Conservation (phyloP, 2,797 vertebrate genomes). For the Paramormyrops hopkinsi region DNA sequence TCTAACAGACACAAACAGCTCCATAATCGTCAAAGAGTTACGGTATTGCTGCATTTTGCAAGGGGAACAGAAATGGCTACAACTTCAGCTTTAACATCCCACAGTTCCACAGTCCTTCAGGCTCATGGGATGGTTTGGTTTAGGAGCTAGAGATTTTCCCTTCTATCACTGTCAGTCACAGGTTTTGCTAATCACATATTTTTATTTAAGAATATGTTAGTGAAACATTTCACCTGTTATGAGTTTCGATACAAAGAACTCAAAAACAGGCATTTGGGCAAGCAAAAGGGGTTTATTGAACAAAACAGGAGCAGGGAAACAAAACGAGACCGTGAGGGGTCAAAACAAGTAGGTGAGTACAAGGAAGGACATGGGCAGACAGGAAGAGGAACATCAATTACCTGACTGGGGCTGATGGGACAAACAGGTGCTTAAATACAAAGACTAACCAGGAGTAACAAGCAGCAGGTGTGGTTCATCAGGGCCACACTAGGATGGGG, state of each 20-base stretch:
- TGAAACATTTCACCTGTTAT: background rate
- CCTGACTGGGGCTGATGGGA: background rate
- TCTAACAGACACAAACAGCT: background rate
- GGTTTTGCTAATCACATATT: background rate
- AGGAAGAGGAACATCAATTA: background rate
- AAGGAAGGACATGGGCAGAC: background rate
- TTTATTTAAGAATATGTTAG: background rate
- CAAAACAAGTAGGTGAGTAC: background rate
- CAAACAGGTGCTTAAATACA: background rate
- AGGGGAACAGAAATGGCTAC: background rate
- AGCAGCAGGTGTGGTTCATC: background rate
- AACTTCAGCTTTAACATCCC: background rate
- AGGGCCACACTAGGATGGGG: background rate
- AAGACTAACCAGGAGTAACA: background rate
- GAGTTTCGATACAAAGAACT: background rate
- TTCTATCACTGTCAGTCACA: background rate
- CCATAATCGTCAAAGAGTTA: background rate
- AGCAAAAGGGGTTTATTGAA: background rate
- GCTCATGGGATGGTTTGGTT: background rate
- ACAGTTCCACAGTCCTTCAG: background rate
- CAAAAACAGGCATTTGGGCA: background rate
- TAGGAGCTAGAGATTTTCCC: background rate
- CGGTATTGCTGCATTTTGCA: background rate
- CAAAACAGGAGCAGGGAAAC: background rate
- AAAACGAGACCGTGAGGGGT: background rate